Conservation (phyloP, 2,888 invertebrate species). For the Drosophila barbarae region DNA sequence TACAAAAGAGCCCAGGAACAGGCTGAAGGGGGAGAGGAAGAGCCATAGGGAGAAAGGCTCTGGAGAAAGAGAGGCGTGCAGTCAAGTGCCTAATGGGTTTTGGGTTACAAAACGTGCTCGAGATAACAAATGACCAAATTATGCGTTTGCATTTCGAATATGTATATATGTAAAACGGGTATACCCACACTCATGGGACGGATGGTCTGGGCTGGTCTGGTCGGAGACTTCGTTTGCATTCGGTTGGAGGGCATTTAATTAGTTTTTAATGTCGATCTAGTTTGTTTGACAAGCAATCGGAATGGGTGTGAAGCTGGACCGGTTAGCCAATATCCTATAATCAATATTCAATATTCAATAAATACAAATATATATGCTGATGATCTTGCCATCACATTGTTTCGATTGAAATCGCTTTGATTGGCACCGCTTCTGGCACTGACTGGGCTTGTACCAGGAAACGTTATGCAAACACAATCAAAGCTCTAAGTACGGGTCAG, state of each 20-base stretch:
- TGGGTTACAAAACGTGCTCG: constrained; percentile 66
- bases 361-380: constrained; percentile 38
- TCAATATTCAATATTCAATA: constrained; percentile 30
- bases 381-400: constrained; percentile 15
- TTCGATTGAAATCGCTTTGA: constrained; percentile 37
- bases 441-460: constrained; percentile 42
- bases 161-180: constrained; percentile 22
- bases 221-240: constrained; percentile 26
- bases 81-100: constrained; percentile 74
- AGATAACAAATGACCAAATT: constrained; percentile 68
- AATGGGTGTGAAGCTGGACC: constrained; percentile 65
- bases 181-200: constrained; percentile 33
- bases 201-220: not conserved
- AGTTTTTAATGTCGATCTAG: constrained; percentile 70
- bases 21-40: not conserved
- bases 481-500: constrained; percentile 18
- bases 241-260: constrained; percentile 61
- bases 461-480: constrained; percentile 49
- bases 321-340: constrained; percentile 41
- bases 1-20: constrained; percentile 16
- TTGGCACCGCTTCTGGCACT: constrained; percentile 29
- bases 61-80: constrained; percentile 21
- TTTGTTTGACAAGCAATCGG: constrained; percentile 70
- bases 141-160: constrained; percentile 60
- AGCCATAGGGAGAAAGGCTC: constrained; percentile 11